Conservation (phyloP, 2,797 vertebrate species). For the Artibeus lituratus region DNA sequence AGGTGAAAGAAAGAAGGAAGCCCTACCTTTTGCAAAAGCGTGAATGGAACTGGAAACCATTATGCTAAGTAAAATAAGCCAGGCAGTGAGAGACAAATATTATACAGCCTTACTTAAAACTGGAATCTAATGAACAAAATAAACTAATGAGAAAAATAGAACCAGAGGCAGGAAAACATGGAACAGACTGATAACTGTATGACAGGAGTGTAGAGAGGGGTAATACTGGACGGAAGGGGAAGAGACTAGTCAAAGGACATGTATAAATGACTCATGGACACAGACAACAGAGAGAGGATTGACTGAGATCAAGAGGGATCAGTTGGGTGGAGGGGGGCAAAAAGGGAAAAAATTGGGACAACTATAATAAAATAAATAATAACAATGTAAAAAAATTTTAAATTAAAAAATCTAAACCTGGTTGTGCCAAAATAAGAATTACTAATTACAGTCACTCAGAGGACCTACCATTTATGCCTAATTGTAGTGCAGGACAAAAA, state of each 20-base stretch:
- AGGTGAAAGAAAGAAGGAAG: neutral
- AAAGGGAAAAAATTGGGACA: neutral
- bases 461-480: constrained; percentile 74
- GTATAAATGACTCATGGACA: neutral
- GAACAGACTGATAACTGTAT: neutral
- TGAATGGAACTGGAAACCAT: neutral
- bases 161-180: neutral
- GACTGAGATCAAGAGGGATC: neutral
- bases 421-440: constrained; percentile 62
- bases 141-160: neutral
- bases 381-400: neutral
- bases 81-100: neutral
- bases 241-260: neutral
- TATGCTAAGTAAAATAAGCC: neutral
- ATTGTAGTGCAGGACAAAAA: constrained; percentile 70
- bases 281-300: neutral
- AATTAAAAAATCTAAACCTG: constrained; percentile 28
- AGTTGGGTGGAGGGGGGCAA: neutral
- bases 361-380: neutral
- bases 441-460: constrained; percentile 64
- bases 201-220: too few species aligned
- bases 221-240: neutral
- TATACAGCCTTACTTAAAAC: neutral
- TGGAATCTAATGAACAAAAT: neutral
- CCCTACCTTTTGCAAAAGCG: neutral